Evolutionary conservation across 2,888 invertebrate species (phyloP), one percentile per base, ranked within the genome.

Genomic region (Hirudinaria manillensis): DNA sequence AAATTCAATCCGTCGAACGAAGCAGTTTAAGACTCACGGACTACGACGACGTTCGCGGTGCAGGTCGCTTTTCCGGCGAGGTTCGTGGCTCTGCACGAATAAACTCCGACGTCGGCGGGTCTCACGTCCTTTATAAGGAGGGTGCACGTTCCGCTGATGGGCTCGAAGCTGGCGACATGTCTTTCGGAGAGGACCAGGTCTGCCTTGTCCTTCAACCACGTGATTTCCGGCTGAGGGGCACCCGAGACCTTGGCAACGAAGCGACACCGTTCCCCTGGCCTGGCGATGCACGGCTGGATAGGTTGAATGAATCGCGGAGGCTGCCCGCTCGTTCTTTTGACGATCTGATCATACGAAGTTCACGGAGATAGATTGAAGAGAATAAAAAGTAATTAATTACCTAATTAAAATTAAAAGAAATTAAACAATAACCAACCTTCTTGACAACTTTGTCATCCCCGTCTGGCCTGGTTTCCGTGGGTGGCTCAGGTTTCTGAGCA

Each of bases 81-180:
- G 84, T 97, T 98, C 0, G 91, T 91, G n/a, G 96, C 96, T 77
- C 94, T 89, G 83, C 95, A 94, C 10, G 94, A 94, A 85, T 97
- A 98, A 72, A 87, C 88, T 0, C 91, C 92, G 0, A 92, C 90
- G 83, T 93, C 92, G 81, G 91, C 92, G 0, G 90, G 88, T 81
- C 91, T 91, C 0, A 91, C 91, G 86, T 92, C 91, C 81, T 91
- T 91, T 78, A 93, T 92, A 0, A 89, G 89, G 75, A 93, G 86
- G 0, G 89, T 88, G 79, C 91, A 92, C 29, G 89, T 82, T 3
- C 91, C 91, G 68, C 88, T 86, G 45, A 88, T 86, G 13, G 68
- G 29, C 61, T 79, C 76, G 55, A 79, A 79, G 36, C n/a, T 66
- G 21, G 74, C 71, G 29, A 70, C 68, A 53, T 76, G 72, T n/a